phyloP scores from a whole-genome alignment of 2,888 invertebrate species.

The Cryptosula pallasiana region DNA sequence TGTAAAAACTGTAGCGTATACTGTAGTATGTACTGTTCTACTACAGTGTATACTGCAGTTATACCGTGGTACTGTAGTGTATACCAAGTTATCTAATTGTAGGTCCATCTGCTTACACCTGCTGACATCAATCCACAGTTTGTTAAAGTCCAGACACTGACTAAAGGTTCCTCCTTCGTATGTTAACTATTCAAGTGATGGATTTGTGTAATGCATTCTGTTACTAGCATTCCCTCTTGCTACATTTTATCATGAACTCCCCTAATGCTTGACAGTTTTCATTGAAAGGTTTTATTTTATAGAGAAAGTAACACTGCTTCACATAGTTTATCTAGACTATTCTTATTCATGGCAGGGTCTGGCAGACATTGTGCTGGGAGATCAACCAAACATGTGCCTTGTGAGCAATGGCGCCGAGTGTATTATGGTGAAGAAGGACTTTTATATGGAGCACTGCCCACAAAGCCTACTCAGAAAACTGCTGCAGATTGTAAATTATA shows the following conservation, averaged over 20 bases:
- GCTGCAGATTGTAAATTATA: neutral
- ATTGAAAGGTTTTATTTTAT: no score
- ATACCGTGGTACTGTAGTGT: no score
- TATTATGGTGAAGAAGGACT: slow-evolving; percentile 37
- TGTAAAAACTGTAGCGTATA: no score
- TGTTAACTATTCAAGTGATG: slow-evolving; percentile 32
- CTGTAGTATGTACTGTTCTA: no score
- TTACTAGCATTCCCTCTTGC: no score
- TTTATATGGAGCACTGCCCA: slow-evolving; percentile 37
- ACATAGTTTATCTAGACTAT: no score
- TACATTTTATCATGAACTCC: no score
- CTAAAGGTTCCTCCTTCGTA: slow-evolving; percentile 42
- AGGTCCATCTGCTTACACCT: slow-evolving; percentile 1
- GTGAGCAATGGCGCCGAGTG: slow-evolving; percentile 45
- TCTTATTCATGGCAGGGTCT: slow-evolving; percentile 42
- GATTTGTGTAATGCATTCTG: no score
- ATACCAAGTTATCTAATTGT: no score
- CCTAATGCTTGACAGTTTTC: no score
- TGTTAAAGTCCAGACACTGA: slow-evolving; percentile 40
- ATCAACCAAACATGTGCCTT: slow-evolving; percentile 40
- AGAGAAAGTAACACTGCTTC: no score
- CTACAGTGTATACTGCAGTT: no score
- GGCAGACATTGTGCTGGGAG: slow-evolving; percentile 35
- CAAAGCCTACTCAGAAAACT: slow-evolving; percentile 32
- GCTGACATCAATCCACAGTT: slow-evolving; percentile 34